Evolutionary conservation across 1,140 invertebrate species (phyloP).

Genomic region (Danaus plexippus): DNA sequence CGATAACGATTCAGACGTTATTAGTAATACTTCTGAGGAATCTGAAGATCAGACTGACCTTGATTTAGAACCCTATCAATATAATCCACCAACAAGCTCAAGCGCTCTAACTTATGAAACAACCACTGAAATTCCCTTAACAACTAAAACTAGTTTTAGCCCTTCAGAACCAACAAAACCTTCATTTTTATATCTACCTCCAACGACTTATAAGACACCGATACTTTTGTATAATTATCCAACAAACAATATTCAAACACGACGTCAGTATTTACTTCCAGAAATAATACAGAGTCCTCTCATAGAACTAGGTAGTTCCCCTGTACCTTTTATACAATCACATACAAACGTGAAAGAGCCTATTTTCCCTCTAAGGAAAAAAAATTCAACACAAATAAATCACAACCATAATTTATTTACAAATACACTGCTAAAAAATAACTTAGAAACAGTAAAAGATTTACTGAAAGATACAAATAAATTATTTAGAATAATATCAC

Average conservation of each 20-base stretch:
- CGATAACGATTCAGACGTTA: too few species aligned
- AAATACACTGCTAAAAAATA: constrained; percentile 55
- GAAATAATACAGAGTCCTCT: constrained; percentile 29
- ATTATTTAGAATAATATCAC: constrained; percentile 32
- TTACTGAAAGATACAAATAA: constrained; percentile 53
- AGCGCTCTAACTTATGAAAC: constrained; percentile 14
- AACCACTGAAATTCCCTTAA: constrained; percentile 9
- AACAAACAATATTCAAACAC: constrained; percentile 23
- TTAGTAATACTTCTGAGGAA: too few species aligned
- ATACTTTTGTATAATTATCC: constrained; percentile 41
- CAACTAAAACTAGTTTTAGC: constrained; percentile 20
- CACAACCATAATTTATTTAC: constrained; percentile 49
- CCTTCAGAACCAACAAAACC: constrained; percentile 18
- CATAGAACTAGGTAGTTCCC: constrained; percentile 18
- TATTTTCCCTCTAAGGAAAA: constrained; percentile 26
- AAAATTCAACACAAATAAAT: constrained; percentile 36
- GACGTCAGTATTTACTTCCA: constrained; percentile 43
- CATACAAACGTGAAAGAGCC: constrained; percentile 16
- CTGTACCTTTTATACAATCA: constrained; percentile 8
- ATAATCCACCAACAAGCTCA: constrained; percentile 27
- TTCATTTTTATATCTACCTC: constrained; percentile 27
- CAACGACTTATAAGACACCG: constrained; percentile 41
- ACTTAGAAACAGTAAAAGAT: constrained; percentile 48
- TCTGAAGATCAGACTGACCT: too few species aligned
- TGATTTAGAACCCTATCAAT: constrained; percentile 23